Evolutionary conservation across 2,888 invertebrate species (phyloP).

Genomic region (Dilophus febrilis): DNA sequence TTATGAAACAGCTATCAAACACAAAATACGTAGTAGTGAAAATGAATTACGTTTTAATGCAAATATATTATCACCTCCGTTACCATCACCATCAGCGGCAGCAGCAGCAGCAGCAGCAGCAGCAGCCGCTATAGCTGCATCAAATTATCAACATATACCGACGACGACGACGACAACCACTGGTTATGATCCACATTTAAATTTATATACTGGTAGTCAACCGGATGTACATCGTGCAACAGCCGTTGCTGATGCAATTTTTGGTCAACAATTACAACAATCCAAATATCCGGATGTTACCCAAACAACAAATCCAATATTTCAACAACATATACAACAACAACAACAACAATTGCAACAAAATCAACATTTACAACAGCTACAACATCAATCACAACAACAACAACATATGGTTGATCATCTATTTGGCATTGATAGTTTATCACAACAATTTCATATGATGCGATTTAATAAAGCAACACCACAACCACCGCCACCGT

Average conservation of each 20-base stretch:
- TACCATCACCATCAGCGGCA: too few species aligned
- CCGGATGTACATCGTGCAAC: slow-evolving; percentile 49
- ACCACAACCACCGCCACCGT: slow-evolving; percentile 75
- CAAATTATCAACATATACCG: too few species aligned
- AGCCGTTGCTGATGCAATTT: slow-evolving; percentile 24
- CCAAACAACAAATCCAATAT: slow-evolving; percentile 28
- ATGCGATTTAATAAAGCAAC: slow-evolving; percentile 46
- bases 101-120: not conserved
- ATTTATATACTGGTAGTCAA: slow-evolving; percentile 36
- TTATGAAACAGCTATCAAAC: slow-evolving; percentile 84
- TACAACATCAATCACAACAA: slow-evolving; percentile 3
- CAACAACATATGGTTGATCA: slow-evolving; percentile 9
- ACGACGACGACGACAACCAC: too few species aligned
- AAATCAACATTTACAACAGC: slow-evolving; percentile 14
- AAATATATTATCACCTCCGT: slow-evolving; percentile 9
- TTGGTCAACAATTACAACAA: slow-evolving; percentile 18
- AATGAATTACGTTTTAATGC: slow-evolving; percentile 26
- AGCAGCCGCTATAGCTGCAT: too few species aligned
- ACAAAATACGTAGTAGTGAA: slow-evolving; percentile 55
- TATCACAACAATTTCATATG: slow-evolving; percentile 26
- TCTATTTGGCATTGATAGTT: slow-evolving; percentile 18
- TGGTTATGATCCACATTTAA: slow-evolving; percentile 9
- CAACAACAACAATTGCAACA: slow-evolving; percentile 13
- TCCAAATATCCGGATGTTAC: slow-evolving; percentile 47
- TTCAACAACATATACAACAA: slow-evolving; percentile 9